Evolutionary conservation across 2,888 invertebrate species (phyloP).

Genomic region (Noctua fimbriata): DNA sequence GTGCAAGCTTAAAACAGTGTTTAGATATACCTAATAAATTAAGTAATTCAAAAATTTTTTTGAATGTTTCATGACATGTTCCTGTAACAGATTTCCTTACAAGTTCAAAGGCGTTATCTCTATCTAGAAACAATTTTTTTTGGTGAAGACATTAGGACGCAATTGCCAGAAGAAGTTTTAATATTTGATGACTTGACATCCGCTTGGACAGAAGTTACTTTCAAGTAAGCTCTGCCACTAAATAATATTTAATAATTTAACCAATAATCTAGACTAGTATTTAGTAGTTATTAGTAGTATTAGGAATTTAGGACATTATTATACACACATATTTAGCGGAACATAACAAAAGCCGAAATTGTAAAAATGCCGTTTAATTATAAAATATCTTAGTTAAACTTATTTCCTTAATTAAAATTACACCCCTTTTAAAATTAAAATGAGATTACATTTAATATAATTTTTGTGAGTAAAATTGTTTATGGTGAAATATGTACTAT

Average conservation of each 20-base stretch:
- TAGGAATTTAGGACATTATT: neutral
- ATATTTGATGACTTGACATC: conserved; percentile 94
- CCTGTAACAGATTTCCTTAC: conserved; percentile 90
- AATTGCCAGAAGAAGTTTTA: conserved; percentile 94
- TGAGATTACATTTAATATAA: neutral
- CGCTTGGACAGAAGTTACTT: conserved; percentile 93
- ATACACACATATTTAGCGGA: neutral
- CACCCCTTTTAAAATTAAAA: too few relatives aligned
- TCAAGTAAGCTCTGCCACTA: conserved; percentile 80
- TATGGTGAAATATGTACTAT: neutral
- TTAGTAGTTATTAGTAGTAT: too few relatives aligned
- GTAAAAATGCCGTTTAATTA: too few relatives aligned
- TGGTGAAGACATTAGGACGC: conserved; percentile 96
- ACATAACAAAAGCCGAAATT: too few relatives aligned
- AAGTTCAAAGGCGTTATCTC: conserved; percentile 96
- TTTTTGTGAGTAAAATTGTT: neutral
- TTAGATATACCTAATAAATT: neutral
- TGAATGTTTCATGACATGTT: conserved; percentile 3
- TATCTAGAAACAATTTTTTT: conserved; percentile 97
- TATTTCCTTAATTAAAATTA: neutral
- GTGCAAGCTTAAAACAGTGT: neutral
- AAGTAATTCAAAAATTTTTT: neutral
- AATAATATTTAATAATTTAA: conserved; percentile 9
- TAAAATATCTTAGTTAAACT: too few relatives aligned
- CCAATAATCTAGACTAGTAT: neutral